Evolutionary conservation across 2,797 vertebrate genomes (phyloP).

Genomic region (Lutjanus campechanus): DNA sequence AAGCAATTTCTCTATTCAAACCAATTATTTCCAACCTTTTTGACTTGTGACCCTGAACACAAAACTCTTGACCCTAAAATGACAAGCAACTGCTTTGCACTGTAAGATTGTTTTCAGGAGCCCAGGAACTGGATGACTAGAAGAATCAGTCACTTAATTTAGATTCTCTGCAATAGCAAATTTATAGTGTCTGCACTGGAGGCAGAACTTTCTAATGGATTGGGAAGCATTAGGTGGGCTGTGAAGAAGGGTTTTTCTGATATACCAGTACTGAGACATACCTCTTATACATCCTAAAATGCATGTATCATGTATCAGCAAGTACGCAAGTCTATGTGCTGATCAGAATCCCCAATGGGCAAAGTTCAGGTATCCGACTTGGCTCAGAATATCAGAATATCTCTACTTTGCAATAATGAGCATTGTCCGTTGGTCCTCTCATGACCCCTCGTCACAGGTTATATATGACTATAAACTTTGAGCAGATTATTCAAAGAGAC

Average conservation of each 20-base stretch:
- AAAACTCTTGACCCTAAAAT: not conserved
- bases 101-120: not conserved
- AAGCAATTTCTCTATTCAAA: not conserved
- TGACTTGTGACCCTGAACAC: not conserved
- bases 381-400: no score
- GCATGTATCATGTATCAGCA: no score
- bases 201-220: not conserved
- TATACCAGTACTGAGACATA: no score
- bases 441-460: conserved; percentile 5
- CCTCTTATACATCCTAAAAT: no score
- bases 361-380: no score
- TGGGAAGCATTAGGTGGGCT: not conserved
- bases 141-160: not conserved
- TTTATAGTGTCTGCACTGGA: not conserved
- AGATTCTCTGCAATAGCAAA: not conserved
- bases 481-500: conserved; percentile 11
- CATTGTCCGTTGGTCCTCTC: no score
- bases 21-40: not conserved
- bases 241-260: no score
- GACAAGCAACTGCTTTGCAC: no score
- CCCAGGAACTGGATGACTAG: not conserved
- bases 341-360: no score
- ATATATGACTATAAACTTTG: not conserved
- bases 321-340: no score
- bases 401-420: no score